Conservation (phyloP, 2,113 vertebrate species). For the Phrynosoma platyrhinos region DNA sequence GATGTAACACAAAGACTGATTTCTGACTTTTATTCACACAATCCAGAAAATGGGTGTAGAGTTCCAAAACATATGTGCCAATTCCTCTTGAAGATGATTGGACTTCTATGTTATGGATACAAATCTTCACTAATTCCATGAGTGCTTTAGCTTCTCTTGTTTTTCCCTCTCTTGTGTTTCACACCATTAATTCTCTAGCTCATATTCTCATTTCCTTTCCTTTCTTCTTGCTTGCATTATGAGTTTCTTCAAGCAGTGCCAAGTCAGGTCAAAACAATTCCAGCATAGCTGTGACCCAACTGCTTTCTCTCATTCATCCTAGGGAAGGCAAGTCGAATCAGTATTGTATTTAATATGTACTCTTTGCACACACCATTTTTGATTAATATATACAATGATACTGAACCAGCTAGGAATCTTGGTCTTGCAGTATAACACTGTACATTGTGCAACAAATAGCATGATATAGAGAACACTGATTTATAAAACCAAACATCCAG, state of each 20-base stretch:
- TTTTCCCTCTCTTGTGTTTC: neutral
- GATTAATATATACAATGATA: neutral
- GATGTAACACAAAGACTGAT: too few species aligned
- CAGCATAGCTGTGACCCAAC: conserved; percentile 3
- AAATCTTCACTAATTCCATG: too few species aligned
- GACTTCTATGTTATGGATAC: too few species aligned
- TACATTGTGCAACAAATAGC: conserved; percentile 24
- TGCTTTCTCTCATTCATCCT: neutral
- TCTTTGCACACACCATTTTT: neutral
- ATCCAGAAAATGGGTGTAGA: too few species aligned
- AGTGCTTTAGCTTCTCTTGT: neutral
- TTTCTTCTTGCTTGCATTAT: conserved; percentile 13
- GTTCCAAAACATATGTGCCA: too few species aligned
- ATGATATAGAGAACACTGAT: conserved; percentile 16
- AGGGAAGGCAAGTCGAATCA: neutral
- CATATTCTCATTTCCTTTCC: neutral
- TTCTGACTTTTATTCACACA: too few species aligned
- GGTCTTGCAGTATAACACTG: conserved; percentile 17
- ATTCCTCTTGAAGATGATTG: neutral
- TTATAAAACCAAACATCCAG: conserved; percentile 4
- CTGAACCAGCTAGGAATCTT: conserved; percentile 2
- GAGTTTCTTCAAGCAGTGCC: conserved; percentile 5
- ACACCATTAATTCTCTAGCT: conserved; percentile 21
- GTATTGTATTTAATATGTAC: conserved; percentile 21
- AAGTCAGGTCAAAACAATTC: conserved; percentile 10